phyloP scores from a whole-genome alignment of 2,113 vertebrate genomes.

The Rhinolophus sinicus region DNA sequence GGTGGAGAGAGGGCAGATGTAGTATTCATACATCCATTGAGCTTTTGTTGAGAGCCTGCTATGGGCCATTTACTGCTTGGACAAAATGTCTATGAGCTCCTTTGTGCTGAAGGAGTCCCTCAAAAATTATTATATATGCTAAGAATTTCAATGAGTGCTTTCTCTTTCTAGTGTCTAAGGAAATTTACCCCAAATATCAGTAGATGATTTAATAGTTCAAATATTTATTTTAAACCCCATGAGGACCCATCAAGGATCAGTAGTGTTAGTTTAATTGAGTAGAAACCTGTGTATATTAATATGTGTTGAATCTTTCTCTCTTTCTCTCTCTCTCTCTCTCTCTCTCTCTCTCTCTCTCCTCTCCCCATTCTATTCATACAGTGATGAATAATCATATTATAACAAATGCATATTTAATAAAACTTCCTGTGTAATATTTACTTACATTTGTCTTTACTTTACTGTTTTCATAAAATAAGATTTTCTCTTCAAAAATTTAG shows the following conservation, averaged over 20 bases:
- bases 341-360: neutral
- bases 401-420: neutral
- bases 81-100: neutral
- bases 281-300: neutral
- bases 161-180: neutral
- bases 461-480: neutral
- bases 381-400: neutral
- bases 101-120: neutral
- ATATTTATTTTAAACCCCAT: neutral
- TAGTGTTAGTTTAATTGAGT: neutral
- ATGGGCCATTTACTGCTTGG: neutral
- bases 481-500: conserved; percentile 17
- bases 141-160: neutral
- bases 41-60: neutral
- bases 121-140: neutral
- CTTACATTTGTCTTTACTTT: neutral
- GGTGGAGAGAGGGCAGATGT: neutral
- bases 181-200: neutral
- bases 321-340: neutral
- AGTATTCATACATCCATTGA: neutral
- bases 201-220: neutral
- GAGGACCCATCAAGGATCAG: neutral
- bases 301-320: neutral
- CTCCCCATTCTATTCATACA: neutral
- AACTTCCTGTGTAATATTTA: neutral